Conservation (phyloP, 2,888 invertebrate genomes). For the Rhagium mordax region DNA sequence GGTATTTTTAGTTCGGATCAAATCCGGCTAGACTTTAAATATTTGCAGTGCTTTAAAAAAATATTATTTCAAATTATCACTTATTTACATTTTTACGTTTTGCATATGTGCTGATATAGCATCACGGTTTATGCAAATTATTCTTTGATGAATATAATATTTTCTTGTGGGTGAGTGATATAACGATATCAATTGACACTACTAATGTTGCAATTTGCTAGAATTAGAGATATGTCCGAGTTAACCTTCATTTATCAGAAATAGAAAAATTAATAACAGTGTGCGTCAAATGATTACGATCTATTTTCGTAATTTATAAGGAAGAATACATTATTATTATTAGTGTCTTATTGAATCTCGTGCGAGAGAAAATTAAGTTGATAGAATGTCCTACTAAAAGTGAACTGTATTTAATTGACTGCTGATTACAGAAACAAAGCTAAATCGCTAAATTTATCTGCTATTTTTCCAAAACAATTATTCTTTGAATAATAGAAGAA, state of each 20-base stretch:
- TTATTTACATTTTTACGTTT: background rate
- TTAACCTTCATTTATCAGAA: background rate
- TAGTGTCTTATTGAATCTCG: background rate
- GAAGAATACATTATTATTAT: background rate
- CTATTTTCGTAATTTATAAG: background rate
- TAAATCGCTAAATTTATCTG: too few species aligned
- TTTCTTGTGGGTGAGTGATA: background rate
- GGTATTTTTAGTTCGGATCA: too few species aligned
- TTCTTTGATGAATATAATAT: background rate
- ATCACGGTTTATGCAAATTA: background rate
- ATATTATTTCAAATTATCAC: slow-evolving; percentile 3
- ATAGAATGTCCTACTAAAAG: background rate
- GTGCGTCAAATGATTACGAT: background rate
- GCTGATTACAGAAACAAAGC: too few species aligned
- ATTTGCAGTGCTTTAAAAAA: background rate
- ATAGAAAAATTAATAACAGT: background rate
- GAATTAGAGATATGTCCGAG: background rate
- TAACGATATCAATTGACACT: background rate
- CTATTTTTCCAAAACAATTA: too few species aligned
- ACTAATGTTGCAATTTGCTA: background rate
- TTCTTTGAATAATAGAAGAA: too few species aligned
- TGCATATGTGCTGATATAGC: background rate
- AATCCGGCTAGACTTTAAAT: background rate
- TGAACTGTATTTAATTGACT: too few species aligned
- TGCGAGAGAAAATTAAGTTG: background rate